These are phyloP conservation scores for Conistra vaccinii DNA, from an alignment of 2,888 invertebrate species.

Conservation along the genomic window DNA sequence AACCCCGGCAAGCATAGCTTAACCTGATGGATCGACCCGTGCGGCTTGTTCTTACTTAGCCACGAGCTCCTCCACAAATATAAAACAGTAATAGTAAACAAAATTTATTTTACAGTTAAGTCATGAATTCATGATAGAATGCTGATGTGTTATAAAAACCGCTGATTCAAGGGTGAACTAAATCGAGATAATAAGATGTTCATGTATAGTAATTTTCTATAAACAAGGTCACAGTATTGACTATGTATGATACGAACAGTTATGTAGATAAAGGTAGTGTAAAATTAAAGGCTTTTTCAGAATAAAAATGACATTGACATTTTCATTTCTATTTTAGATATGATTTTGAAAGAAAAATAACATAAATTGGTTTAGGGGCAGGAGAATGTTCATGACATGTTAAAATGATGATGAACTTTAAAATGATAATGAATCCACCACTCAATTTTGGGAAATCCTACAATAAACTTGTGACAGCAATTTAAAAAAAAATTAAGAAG, in stretches of 20 bases:
- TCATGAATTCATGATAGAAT: background rate
- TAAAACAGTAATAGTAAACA: too few species aligned
- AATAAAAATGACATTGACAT: too few species aligned
- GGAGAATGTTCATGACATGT: too few species aligned
- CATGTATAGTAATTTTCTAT: conserved; percentile 18
- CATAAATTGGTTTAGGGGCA: too few species aligned
- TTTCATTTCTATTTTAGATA: too few species aligned
- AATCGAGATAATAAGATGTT: conserved; percentile 41
- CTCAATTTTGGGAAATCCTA: background rate
- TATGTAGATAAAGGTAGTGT: background rate
- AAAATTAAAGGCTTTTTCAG: too few species aligned
- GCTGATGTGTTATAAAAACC: background rate
- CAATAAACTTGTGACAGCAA: background rate
- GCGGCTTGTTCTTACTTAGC: too few species aligned
- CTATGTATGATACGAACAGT: background rate
- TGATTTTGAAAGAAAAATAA: too few species aligned
- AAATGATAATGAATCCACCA: background rate
- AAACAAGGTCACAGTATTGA: conserved; percentile 8
- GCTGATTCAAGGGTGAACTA: conserved; percentile 21
- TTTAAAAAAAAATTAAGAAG: background rate
- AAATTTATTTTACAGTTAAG: too few species aligned
- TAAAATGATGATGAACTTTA: background rate
- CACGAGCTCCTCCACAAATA: too few species aligned
- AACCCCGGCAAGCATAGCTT: too few species aligned
- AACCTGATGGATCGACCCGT: too few species aligned